phyloP scores from a whole-genome alignment of 2,888 invertebrate species.

The Harmothoe impar region DNA sequence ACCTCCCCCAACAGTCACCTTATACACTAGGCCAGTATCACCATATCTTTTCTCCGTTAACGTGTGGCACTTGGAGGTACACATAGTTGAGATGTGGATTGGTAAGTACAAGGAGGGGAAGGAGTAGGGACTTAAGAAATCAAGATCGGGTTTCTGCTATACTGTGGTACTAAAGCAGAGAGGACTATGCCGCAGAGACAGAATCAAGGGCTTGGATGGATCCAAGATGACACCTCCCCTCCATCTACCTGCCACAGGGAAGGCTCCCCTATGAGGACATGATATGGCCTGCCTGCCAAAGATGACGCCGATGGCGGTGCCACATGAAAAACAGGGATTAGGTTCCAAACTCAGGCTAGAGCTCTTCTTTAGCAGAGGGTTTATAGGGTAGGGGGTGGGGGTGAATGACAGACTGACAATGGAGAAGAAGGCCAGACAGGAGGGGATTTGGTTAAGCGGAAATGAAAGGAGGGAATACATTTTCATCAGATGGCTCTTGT shows the following conservation, averaged over 20 bases:
- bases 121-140: neutral
- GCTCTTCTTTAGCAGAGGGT: neutral
- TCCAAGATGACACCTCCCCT: neutral
- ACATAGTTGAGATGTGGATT: neutral
- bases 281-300: conserved; percentile 1
- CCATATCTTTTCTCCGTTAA: neutral
- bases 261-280: neutral
- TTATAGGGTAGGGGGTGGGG: neutral
- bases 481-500: neutral
- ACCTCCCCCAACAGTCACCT: neutral
- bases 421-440: too few relatives aligned
- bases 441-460: too few relatives aligned
- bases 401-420: neutral
- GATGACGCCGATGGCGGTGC: neutral
- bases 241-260: too few relatives aligned
- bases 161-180: too few relatives aligned
- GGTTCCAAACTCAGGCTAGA: neutral
- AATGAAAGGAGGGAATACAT: neutral
- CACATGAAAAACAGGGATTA: conserved; percentile 13
- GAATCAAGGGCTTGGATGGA: neutral
- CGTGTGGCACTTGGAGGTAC: neutral
- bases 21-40: neutral
- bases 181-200: neutral
- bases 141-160: too few relatives aligned
- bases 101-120: neutral